Percentiles rank a stretch among this genome's conserved stretches.
Evolutionary conservation across 2,888 invertebrate genomes (phyloP).

Genomic region (Eustalomyia histrio): DNA sequence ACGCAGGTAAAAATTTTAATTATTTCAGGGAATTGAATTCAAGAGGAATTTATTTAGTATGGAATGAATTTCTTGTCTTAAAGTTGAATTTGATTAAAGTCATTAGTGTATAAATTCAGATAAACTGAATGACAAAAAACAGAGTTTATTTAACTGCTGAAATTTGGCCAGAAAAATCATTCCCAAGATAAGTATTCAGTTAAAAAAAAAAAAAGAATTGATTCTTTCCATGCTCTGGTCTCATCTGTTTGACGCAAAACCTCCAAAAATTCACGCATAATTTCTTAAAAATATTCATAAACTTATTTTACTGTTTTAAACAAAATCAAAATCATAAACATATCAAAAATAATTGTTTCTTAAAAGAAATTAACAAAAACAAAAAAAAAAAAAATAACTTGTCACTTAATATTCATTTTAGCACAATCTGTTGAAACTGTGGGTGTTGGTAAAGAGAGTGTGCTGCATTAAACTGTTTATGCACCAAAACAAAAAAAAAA

Average conservation of each 20-base stretch:
- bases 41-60: too few relatives aligned
- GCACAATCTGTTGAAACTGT: slow-evolving; percentile 18
- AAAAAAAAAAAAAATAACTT: slow-evolving; percentile 26
- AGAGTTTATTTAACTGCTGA: too few relatives aligned
- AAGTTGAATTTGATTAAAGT: too few relatives aligned
- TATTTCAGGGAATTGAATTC: too few relatives aligned
- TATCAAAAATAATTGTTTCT: slow-evolving; percentile 42
- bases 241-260: background rate
- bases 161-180: too few relatives aligned
- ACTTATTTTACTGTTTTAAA: background rate
- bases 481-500: background rate
- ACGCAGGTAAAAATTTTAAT: too few relatives aligned
- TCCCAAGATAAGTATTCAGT: too few relatives aligned
- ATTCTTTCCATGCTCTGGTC: too few relatives aligned
- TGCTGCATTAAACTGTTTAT: slow-evolving; percentile 11
- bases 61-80: too few relatives aligned
- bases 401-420: slow-evolving; percentile 43
- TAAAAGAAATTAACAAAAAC: background rate
- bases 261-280: slow-evolving; percentile 10
- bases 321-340: slow-evolving; percentile 39
- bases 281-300: background rate
- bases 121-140: too few relatives aligned
- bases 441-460: slow-evolving; percentile 30
- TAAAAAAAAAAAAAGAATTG: too few relatives aligned
- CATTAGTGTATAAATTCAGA: too few relatives aligned